These are phyloP conservation scores for Leucophenga montana DNA, from an alignment of 2,888 invertebrate genomes.

Conservation along the genomic window DNA sequence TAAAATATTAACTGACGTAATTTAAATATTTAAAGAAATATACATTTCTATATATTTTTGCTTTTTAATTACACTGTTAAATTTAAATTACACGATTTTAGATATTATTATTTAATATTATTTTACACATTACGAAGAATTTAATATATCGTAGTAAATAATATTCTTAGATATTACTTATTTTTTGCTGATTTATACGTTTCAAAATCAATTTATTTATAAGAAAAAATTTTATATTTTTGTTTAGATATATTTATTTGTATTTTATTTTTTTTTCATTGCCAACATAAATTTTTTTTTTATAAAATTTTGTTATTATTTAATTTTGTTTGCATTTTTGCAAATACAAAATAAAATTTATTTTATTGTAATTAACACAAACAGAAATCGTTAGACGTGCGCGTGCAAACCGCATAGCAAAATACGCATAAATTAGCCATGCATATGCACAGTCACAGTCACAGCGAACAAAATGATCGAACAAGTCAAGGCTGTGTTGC, in stretches of 20 bases:
- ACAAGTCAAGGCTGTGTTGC: neutral
- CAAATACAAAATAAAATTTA: no score
- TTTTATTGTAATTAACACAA: neutral
- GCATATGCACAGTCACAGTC: neutral
- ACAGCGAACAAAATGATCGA: neutral
- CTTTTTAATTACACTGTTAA: no score
- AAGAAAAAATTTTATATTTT: neutral
- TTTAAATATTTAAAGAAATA: no score
- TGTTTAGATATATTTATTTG: neutral
- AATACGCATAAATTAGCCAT: neutral
- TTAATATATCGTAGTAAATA: neutral
- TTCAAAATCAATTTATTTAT: neutral
- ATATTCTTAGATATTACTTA: neutral
- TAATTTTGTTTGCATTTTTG: neutral
- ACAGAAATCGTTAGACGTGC: neutral
- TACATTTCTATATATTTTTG: no score
- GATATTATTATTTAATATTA: no score
- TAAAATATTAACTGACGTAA: no score
- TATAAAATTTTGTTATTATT: neutral
- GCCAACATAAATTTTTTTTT: neutral
- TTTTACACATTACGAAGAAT: no score
- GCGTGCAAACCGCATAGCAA: neutral
- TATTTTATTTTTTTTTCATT: neutral
- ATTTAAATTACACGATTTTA: no score
- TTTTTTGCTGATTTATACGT: constrained; percentile 7